These are phyloP conservation scores for Amphiprion ocellaris DNA, from an alignment of 2,113 vertebrate species.

Conservation along the genomic window DNA sequence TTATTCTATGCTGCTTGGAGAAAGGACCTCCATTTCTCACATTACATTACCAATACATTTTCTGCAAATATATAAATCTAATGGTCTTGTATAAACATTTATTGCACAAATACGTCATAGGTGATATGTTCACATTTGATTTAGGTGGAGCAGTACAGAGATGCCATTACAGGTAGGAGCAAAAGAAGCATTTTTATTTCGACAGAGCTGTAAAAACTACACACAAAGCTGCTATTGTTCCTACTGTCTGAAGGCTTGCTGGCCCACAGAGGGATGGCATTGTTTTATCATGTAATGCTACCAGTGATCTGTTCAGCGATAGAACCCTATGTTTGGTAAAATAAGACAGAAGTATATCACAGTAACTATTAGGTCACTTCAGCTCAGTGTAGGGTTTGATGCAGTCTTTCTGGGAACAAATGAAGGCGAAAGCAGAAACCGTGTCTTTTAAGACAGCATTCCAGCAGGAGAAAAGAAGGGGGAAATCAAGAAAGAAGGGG, in stretches of 20 bases:
- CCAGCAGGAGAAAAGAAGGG: slow-evolving; percentile 51
- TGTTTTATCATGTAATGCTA: slow-evolving; percentile 84
- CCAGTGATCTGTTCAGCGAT: slow-evolving; percentile 78
- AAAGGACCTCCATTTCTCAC: slow-evolving; percentile 8
- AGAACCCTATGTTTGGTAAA: slow-evolving; percentile 79
- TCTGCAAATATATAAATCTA: not conserved
- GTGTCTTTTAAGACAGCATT: slow-evolving; percentile 66
- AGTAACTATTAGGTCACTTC: slow-evolving; percentile 72
- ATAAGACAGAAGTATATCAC: slow-evolving; percentile 78
- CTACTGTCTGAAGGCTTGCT: slow-evolving; percentile 63
- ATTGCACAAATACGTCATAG: not conserved
- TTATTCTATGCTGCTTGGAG: slow-evolving; percentile 12
- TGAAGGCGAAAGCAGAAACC: slow-evolving; percentile 70
- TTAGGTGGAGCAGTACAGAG: not conserved
- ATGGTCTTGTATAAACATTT: not conserved
- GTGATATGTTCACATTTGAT: not conserved
- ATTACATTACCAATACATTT: slow-evolving; percentile 4
- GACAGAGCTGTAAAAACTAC: slow-evolving; percentile 39
- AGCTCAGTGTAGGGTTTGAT: slow-evolving; percentile 58
- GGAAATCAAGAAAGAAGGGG: slow-evolving; percentile 33
- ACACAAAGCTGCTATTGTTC: slow-evolving; percentile 80
- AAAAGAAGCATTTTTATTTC: slow-evolving; percentile 54
- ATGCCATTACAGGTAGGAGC: slow-evolving; percentile 24
- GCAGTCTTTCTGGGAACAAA: slow-evolving; percentile 57
- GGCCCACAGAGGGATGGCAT: slow-evolving; percentile 79